A percentile compares a stretch with the other conserved stretches of the same genome.
phyloP scores from a whole-genome alignment of 2,113 vertebrate genomes.

The Hippolais icterina region DNA sequence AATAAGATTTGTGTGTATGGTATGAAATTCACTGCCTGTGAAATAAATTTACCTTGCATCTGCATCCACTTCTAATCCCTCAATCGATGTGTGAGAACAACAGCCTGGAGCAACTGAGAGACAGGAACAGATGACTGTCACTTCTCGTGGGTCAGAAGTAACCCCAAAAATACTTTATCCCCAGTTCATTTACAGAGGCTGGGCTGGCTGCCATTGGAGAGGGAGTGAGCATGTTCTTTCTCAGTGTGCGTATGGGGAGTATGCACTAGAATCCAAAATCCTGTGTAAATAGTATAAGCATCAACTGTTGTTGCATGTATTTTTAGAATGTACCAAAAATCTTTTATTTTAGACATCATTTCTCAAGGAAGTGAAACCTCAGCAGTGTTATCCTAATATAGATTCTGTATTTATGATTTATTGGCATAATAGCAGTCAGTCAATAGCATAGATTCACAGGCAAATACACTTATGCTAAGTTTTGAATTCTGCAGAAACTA shows the following conservation, averaged over 20 bases:
- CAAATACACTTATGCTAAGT: background rate
- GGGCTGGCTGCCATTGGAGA: background rate
- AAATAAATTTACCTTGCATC: background rate
- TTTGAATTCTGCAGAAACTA: conserved; percentile 18
- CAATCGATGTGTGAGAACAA: background rate
- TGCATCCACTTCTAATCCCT: background rate
- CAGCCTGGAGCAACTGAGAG: rapidly evolving
- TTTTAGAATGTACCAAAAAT: background rate
- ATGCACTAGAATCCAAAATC: background rate
- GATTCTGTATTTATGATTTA: background rate
- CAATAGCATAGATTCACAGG: background rate
- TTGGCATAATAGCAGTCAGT: background rate
- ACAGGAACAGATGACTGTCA: background rate
- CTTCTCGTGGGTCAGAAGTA: background rate
- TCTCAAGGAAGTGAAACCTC: background rate
- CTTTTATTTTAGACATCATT: background rate
- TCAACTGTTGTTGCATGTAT: background rate
- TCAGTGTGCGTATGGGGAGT: background rate
- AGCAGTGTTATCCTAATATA: background rate
- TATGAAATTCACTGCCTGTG: background rate
- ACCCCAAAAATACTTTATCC: background rate
- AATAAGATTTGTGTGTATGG: background rate
- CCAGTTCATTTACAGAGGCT: background rate
- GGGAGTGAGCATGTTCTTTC: background rate
- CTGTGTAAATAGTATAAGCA: background rate